Evolutionary conservation across 2,797 vertebrate genomes (phyloP), one percentile per base, ranked within the genome.

Genomic region (Mus caroli): DNA sequence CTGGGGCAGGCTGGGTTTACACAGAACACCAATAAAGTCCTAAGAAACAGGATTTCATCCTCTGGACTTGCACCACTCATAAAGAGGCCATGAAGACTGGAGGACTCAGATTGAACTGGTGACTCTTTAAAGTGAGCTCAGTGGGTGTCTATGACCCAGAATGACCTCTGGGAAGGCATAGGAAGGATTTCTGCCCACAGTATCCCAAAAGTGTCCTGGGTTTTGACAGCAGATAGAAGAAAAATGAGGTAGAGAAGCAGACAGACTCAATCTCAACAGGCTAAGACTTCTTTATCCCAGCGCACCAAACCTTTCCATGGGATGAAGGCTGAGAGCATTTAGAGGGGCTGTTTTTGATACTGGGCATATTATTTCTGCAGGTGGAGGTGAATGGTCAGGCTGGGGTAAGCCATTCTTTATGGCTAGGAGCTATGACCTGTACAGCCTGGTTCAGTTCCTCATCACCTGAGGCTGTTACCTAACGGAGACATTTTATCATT

Each of bases 401-500:
- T 46, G 28, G 82, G 9, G 17, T 46, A 43, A 64, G 17, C 10
- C 28, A 20, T 34, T 84, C 28, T 46, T 46, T 34, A 84, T 14
- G 28, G 17, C 28, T 84, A 62, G 15, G 58, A 40, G 37, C 26
- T 83, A 4, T 82, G 12, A 14, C 79, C 37, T 12, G 0, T 34
- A 34, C 2, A 62, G 14, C 17, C 17, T 84, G 26, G 64, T 60
- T 64, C 19, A 46, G 15, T 64, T 84, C 26, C 40, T 84, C 17
- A 46, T 60, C 58, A 64, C 2, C 40, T 7, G 20, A 64, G 40
- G 26, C 40, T 64, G 6, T 34, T 34, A 46, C 4, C 37, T 40
- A 84, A 46, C 2, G 34, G 56, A 87, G 22, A 88, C 34, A 71
- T 20, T 94, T 37, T 28, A 95, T 93, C 73, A 95, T 92, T 40